Base-by-base conservation (phyloP, 2,888 invertebrate genomes). In the Panopea generosa region DNA sequence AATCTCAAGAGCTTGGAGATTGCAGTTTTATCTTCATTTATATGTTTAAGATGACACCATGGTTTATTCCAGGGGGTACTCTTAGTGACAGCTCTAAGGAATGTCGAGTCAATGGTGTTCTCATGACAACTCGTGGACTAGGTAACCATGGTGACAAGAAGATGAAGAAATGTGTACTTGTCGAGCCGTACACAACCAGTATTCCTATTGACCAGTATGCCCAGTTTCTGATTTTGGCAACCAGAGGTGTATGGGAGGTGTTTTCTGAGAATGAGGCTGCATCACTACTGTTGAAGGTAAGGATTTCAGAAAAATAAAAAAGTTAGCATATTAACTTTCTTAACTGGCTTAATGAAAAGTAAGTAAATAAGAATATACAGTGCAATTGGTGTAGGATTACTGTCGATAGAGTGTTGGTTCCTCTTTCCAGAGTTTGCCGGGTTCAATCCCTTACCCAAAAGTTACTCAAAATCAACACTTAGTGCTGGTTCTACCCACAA, bases 91-190 rank as follows among this genome's bases (percentile, higher is more conserved):
- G 91, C 72, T 76, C 86, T 2, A 84, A 81, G 65, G 89, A 91
- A 29, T 78, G 86, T 63, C 77, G 81, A 16, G 88, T 92, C 9
- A 91, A 91, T 78, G 91, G 92, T 20, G 86, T 92, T 24, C 62
- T 91, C n/a, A 60, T 88, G 47, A 86, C 91, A 22, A 92, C 92
- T 6, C 67, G 92, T 22, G 91, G 92, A 3, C 90, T 92, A 9
- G 92, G 92, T 84, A 92, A 91, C 88, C 92, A 92, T 85, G 92
- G 92, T 27, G 92, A 92, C 79, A 78, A 83, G 3, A 73, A 52
- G 4, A 67, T 92, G 77, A 92, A 90, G 84, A 86, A 85, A 20
- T 88, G 87, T 68, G 84, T 92, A 1, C 68, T 86, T 43, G 85
- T 86, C 7, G 89, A 90, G 27, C 91, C 92, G 2, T 82, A 87